Evolutionary conservation across 1,140 invertebrate species (phyloP).

Genomic region (Drosophila ogumai): DNA sequence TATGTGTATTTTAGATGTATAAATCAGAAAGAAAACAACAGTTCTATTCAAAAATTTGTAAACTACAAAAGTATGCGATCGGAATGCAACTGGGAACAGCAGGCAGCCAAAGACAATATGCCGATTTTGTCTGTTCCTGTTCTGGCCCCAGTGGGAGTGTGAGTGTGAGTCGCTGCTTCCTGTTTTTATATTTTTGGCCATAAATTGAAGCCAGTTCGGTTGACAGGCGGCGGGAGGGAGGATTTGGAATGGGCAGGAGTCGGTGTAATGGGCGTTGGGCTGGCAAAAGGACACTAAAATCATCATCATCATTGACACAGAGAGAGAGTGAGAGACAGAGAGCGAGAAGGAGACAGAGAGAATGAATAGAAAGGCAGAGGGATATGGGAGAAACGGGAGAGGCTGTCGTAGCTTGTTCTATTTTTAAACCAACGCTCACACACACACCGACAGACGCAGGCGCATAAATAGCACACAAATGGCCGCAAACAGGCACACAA

Average conservation of each 20-base stretch:
- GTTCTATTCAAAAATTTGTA: neutral
- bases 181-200: constrained; percentile 74
- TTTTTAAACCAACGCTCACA: constrained; percentile 75
- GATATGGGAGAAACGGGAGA: constrained; percentile 41
- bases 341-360: neutral
- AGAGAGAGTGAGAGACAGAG: neutral
- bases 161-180: constrained; percentile 53
- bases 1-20: neutral
- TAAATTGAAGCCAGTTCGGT: constrained; percentile 74
- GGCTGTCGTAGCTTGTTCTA: constrained; percentile 73
- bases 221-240: constrained; percentile 26
- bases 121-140: neutral
- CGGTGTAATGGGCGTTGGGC: constrained; percentile 60
- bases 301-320: constrained; percentile 36
- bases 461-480: constrained; percentile 76
- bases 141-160: constrained; percentile 5
- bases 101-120: neutral
- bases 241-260: constrained; percentile 2
- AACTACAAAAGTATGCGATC: neutral
- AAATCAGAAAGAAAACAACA: neutral
- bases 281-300: constrained; percentile 76
- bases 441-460: constrained; percentile 65
- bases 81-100: neutral
- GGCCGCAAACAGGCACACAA: constrained; percentile 41
- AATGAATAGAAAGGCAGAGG: constrained; percentile 8